Conservation (phyloP, 2,113 vertebrate species). For the Pleuronectes platessa region DNA sequence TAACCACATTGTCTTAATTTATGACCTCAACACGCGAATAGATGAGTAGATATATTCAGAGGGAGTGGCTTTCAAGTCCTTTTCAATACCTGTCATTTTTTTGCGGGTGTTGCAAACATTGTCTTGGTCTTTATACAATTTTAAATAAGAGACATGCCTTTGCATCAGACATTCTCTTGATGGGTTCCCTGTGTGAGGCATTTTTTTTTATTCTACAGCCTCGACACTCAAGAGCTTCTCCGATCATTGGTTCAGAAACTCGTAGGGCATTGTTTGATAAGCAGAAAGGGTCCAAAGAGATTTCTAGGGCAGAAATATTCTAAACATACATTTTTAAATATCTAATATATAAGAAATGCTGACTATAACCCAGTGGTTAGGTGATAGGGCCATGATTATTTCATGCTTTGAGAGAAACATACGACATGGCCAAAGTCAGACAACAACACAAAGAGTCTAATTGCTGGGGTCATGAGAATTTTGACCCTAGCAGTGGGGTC, state of each 20-base stretch:
- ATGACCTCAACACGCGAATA: not conserved
- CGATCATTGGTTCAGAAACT: too few species aligned
- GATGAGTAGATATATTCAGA: not conserved
- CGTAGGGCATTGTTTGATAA: too few species aligned
- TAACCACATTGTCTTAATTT: not conserved
- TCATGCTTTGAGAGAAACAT: not conserved
- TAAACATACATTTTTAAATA: not conserved
- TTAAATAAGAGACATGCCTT: not conserved
- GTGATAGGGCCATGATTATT: not conserved
- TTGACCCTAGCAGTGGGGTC: not conserved
- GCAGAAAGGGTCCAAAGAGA: not conserved
- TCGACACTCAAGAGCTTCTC: not conserved
- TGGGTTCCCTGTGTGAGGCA: not conserved
- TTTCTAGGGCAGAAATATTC: not conserved
- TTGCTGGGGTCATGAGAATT: slow-evolving; percentile 38
- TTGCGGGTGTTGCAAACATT: not conserved
- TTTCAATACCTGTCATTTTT: not conserved
- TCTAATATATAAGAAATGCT: not conserved
- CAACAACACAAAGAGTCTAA: slow-evolving; percentile 5
- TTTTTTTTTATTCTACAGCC: not conserved
- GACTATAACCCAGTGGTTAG: slow-evolving; percentile 5
- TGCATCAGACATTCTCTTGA: not conserved
- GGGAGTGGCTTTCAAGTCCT: not conserved
- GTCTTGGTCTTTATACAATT: not conserved
- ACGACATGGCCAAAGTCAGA: slow-evolving; percentile 18